phyloP scores from a whole-genome alignment of 2,888 invertebrate species.

The Abrostola triplasia region DNA sequence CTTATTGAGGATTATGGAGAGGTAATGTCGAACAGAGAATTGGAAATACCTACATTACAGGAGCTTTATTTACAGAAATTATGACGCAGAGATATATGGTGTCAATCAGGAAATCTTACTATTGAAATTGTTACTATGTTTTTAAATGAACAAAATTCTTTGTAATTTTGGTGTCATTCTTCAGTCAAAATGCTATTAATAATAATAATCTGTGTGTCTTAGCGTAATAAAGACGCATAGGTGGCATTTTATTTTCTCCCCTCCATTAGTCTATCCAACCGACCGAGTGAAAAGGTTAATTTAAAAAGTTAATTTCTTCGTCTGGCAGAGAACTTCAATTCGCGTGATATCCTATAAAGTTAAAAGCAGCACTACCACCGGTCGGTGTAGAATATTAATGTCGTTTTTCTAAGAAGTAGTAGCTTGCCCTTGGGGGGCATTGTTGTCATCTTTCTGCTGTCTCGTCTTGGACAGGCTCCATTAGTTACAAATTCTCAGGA shows the following conservation, averaged over 20 bases:
- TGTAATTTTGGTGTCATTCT: too few relatives aligned
- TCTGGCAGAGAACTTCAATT: slow-evolving; percentile 65
- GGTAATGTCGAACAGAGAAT: slow-evolving; percentile 38
- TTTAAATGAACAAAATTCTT: too few relatives aligned
- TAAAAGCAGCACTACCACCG: slow-evolving; percentile 69
- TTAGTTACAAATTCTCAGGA: slow-evolving; percentile 76
- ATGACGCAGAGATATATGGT: background rate
- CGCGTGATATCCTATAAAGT: slow-evolving; percentile 71
- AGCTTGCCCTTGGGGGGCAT: slow-evolving; percentile 65
- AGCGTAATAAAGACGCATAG: slow-evolving; percentile 43
- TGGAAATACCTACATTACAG: slow-evolving; percentile 18
- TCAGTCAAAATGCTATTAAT: too few relatives aligned
- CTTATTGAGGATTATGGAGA: slow-evolving; percentile 47
- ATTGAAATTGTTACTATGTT: too few relatives aligned
- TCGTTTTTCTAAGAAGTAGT: slow-evolving; percentile 71
- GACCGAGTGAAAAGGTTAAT: slow-evolving; percentile 60
- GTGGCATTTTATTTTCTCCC: slow-evolving; percentile 46
- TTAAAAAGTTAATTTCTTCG: slow-evolving; percentile 70
- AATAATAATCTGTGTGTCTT: slow-evolving; percentile 16
- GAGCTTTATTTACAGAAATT: background rate
- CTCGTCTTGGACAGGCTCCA: slow-evolving; percentile 75
- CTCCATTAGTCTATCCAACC: slow-evolving; percentile 36
- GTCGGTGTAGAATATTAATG: slow-evolving; percentile 76
- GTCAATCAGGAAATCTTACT: too few relatives aligned
- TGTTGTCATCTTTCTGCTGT: slow-evolving; percentile 76